Percentiles rank a stretch among this genome's conserved stretches.
phyloP scores from a whole-genome alignment of 1,140 invertebrate genomes.

The Caenorhabditis brenneri region DNA sequence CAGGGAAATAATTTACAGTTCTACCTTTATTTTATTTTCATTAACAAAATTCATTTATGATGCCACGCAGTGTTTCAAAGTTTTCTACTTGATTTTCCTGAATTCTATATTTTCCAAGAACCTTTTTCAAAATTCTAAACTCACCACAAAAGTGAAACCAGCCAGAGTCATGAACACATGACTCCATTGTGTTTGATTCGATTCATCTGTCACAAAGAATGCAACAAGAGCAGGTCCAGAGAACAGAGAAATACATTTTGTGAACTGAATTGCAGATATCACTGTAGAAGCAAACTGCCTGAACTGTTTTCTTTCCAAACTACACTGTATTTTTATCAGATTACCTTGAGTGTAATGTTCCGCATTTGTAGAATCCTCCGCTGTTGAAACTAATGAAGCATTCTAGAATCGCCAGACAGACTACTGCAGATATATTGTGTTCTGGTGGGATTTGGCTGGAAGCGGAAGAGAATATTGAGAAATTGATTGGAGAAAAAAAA shows the following conservation, averaged over 20 bases:
- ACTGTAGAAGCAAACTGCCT: slow-evolving; percentile 52
- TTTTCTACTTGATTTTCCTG: too few species aligned
- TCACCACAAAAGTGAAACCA: slow-evolving; percentile 17
- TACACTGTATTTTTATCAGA: not conserved
- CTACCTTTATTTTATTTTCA: too few species aligned
- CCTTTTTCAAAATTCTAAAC: not conserved
- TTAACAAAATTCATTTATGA: too few species aligned
- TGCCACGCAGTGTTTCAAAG: too few species aligned
- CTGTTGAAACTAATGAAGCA: slow-evolving; percentile 59
- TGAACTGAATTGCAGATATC: slow-evolving; percentile 49
- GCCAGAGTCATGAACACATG: slow-evolving; percentile 48
- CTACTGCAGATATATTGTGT: slow-evolving; percentile 48
- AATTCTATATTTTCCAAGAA: too few species aligned
- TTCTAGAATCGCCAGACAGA: slow-evolving; percentile 55
- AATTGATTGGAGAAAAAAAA: not conserved
- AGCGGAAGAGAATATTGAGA: slow-evolving; percentile 31
- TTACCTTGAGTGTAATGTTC: slow-evolving; percentile 59
- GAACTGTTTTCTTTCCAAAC: not conserved
- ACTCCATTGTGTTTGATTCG: slow-evolving; percentile 43
- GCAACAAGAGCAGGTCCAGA: slow-evolving; percentile 19
- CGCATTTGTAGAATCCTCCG: slow-evolving; percentile 66
- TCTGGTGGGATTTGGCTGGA: slow-evolving; percentile 58
- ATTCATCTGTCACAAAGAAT: slow-evolving; percentile 46
- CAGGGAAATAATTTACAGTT: too few species aligned
- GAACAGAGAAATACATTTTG: slow-evolving; percentile 48